Evolutionary conservation across 1,140 invertebrate species (phyloP).

Genomic region (Liolophura sinensis): DNA sequence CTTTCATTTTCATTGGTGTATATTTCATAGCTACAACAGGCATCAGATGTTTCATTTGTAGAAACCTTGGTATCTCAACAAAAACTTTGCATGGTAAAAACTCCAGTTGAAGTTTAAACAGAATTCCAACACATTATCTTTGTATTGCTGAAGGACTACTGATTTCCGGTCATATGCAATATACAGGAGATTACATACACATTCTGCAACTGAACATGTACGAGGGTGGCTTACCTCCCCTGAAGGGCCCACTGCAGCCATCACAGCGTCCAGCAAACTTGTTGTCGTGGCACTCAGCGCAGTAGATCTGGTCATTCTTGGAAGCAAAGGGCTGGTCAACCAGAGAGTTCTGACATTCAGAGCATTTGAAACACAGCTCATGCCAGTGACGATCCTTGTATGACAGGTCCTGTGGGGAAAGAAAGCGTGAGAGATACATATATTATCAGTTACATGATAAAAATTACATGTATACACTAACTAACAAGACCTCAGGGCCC

Average conservation of each 20-base stretch:
- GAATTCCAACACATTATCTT: too few species aligned
- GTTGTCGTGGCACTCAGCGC: conserved; percentile 98
- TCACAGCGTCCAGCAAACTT: conserved; percentile 99
- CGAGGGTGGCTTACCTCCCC: conserved; percentile 79
- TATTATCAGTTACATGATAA: too few species aligned
- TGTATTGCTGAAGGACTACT: too few species aligned
- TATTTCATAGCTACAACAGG: too few species aligned
- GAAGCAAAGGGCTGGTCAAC: conserved; percentile 99
- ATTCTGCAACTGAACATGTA: conserved; percentile 3
- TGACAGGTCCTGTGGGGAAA: conserved; percentile 86
- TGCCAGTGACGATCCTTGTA: conserved; percentile 99
- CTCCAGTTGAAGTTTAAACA: too few species aligned
- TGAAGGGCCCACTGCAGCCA: conserved; percentile 97
- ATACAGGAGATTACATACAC: not conserved
- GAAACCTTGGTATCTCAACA: too few species aligned
- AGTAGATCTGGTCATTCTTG: conserved; percentile 94
- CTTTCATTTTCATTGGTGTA: too few species aligned
- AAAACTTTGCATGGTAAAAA: too few species aligned
- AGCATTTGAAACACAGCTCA: conserved; percentile 96
- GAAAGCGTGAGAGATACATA: conserved; percentile 7
- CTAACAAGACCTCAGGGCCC: too few species aligned
- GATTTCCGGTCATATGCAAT: too few species aligned
- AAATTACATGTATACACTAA: too few species aligned
- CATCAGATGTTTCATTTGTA: too few species aligned
- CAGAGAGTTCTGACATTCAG: conserved; percentile 94